These are phyloP conservation scores for Sepiola atlantica DNA, from an alignment of 2,888 invertebrate genomes.

Conservation along the genomic window DNA sequence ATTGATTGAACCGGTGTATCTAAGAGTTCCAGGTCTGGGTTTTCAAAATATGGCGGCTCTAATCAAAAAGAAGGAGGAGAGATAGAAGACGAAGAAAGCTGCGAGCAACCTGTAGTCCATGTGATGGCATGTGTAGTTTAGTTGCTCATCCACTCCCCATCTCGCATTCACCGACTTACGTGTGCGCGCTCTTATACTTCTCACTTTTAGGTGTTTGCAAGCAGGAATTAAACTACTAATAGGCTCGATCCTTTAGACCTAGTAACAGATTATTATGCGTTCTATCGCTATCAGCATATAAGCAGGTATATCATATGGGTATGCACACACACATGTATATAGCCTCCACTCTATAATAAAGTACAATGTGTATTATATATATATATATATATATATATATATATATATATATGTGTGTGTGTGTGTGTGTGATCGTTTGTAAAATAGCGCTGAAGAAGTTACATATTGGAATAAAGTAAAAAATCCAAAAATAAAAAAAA, in stretches of 20 bases:
- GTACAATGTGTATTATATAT: too few species aligned
- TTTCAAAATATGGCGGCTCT: not conserved
- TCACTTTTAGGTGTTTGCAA: not conserved
- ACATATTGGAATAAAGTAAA: too few species aligned
- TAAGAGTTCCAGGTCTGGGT: not conserved
- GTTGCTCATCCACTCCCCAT: not conserved
- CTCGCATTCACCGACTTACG: not conserved
- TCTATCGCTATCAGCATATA: too few species aligned
- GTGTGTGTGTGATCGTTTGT: too few species aligned
- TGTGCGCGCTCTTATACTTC: not conserved
- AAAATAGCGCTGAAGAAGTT: too few species aligned
- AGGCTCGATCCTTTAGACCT: not conserved
- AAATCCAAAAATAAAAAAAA: too few species aligned
- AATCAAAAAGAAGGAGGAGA: not conserved
- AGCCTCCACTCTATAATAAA: not conserved
- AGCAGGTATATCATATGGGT: not conserved
- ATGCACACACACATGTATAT: too few species aligned
- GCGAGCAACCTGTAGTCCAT: not conserved
- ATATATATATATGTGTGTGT: too few species aligned
- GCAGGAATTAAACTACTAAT: not conserved
- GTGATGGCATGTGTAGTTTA: not conserved
- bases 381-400: too few species aligned
- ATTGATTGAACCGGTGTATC: not conserved
- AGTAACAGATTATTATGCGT: not conserved
- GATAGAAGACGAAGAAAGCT: not conserved